Conservation (phyloP, 1,140 invertebrate species). For the Scylla paramamosain region DNA sequence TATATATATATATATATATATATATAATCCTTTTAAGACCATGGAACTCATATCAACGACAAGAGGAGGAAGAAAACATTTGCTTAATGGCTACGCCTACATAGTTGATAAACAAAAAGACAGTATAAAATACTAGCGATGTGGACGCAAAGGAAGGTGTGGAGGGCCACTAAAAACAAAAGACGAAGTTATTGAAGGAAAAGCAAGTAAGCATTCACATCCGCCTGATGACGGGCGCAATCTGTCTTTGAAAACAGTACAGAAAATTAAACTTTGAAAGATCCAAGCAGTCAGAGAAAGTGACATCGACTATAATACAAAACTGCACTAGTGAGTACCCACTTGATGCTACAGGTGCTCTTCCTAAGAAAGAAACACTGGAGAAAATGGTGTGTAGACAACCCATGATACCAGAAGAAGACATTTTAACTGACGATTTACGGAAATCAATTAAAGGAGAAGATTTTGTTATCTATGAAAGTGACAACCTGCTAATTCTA, state of each 20-base stretch:
- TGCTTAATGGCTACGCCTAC: slow-evolving; percentile 54
- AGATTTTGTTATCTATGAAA: slow-evolving; percentile 54
- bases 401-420: slow-evolving; percentile 16
- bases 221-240: slow-evolving; percentile 50
- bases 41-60: slow-evolving; percentile 30
- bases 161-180: no score
- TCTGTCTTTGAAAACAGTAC: slow-evolving; percentile 39
- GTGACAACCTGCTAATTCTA: slow-evolving; percentile 54
- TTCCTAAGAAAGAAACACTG: slow-evolving; percentile 53
- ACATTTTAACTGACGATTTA: slow-evolving; percentile 51
- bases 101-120: slow-evolving; percentile 57
- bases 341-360: no score
- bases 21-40: slow-evolving; percentile 35
- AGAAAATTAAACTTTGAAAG: slow-evolving; percentile 56
- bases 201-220: slow-evolving; percentile 41
- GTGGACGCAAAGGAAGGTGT: no score
- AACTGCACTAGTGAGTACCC: slow-evolving; percentile 63
- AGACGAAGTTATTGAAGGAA: no score
- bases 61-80: slow-evolving; percentile 47
- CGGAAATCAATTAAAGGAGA: no score
- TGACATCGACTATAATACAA: slow-evolving; percentile 53
- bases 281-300: slow-evolving; percentile 50
- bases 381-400: slow-evolving; percentile 57
- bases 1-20: background rate
- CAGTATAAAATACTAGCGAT: no score